These are phyloP conservation scores for Urechis unicinctus DNA, from an alignment of 2,888 invertebrate species.

Conservation along the genomic window DNA sequence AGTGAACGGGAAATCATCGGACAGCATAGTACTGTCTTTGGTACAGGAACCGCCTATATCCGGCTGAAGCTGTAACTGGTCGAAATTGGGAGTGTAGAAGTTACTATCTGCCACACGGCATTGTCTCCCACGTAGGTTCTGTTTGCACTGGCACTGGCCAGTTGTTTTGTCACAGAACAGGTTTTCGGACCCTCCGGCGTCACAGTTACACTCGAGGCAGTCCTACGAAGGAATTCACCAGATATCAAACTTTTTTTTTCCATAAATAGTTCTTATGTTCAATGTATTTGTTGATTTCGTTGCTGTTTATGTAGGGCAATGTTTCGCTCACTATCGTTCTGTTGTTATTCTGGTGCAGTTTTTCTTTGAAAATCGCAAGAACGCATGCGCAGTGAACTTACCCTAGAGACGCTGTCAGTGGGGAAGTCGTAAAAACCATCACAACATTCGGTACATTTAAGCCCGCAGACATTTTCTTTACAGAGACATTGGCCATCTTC, in stretches of 20 bases:
- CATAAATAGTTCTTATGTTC: too few species aligned
- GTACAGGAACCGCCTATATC: constrained; percentile 10
- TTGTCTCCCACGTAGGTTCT: constrained; percentile 6
- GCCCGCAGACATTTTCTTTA: constrained; percentile 79
- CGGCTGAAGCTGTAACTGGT: constrained; percentile 15
- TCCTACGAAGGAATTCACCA: constrained; percentile 15
- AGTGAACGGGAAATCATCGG: constrained; percentile 9
- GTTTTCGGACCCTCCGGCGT: constrained; percentile 14
- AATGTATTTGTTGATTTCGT: too few species aligned
- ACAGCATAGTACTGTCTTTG: constrained; percentile 6
- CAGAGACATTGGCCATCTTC: constrained; percentile 80
- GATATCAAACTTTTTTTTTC: too few species aligned
- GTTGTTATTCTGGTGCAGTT: too few species aligned
- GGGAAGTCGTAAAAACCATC: constrained; percentile 95
- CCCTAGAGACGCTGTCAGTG: too few species aligned
- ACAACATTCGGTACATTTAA: constrained; percentile 84
- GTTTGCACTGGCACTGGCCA: constrained; percentile 17
- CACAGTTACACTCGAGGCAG: constrained; percentile 20
- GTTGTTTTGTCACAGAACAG: constrained; percentile 12
- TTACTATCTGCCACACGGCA: constrained; percentile 11
- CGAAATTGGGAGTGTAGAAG: constrained; percentile 14
- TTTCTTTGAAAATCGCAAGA: too few species aligned
- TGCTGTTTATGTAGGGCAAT: too few species aligned
- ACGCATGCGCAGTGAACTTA: too few species aligned
- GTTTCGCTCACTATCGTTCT: too few species aligned